Conservation (phyloP, 2,888 invertebrate genomes). For the Ochropleura plecta region DNA sequence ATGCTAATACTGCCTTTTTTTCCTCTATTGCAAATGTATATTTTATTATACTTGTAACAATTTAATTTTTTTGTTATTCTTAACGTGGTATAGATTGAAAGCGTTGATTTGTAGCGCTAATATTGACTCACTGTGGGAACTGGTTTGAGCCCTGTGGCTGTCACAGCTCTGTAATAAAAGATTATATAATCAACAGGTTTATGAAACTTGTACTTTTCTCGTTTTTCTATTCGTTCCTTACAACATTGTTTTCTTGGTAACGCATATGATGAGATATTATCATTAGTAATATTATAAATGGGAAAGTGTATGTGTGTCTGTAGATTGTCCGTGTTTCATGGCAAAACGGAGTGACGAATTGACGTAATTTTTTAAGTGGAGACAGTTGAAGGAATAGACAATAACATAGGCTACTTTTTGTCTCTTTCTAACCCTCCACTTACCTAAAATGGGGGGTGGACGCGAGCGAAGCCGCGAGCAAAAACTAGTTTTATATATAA, state of each 20-base stretch:
- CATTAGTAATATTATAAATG: too few relatives aligned
- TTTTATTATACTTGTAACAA: constrained; percentile 42
- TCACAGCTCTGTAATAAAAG: constrained; percentile 41
- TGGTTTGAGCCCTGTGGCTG: constrained; percentile 59
- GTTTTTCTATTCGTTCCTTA: constrained; percentile 20
- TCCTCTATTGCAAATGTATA: constrained; percentile 29
- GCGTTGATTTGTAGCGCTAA: constrained; percentile 51
- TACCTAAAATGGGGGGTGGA: too few relatives aligned
- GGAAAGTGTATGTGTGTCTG: too few relatives aligned
- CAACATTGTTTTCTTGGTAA: constrained; percentile 4
- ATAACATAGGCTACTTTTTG: too few relatives aligned
- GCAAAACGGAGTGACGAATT: too few relatives aligned
- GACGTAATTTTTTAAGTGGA: too few relatives aligned
- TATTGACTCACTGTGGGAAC: constrained; percentile 64
- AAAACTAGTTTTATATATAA: too few relatives aligned
- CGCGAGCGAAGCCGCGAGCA: too few relatives aligned
- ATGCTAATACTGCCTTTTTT: constrained; percentile 22
- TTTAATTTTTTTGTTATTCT: constrained; percentile 48
- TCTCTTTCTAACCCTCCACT: too few relatives aligned
- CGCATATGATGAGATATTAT: constrained; percentile 6
- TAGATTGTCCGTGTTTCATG: too few relatives aligned
- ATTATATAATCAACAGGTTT: constrained; percentile 59
- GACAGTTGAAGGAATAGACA: too few relatives aligned
- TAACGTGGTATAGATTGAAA: constrained; percentile 23
- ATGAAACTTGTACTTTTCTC: constrained; percentile 28